Evolutionary conservation across 2,888 invertebrate species (phyloP), one percentile per base, ranked within the genome.

Genomic region (Aspidapion aeneum): DNA sequence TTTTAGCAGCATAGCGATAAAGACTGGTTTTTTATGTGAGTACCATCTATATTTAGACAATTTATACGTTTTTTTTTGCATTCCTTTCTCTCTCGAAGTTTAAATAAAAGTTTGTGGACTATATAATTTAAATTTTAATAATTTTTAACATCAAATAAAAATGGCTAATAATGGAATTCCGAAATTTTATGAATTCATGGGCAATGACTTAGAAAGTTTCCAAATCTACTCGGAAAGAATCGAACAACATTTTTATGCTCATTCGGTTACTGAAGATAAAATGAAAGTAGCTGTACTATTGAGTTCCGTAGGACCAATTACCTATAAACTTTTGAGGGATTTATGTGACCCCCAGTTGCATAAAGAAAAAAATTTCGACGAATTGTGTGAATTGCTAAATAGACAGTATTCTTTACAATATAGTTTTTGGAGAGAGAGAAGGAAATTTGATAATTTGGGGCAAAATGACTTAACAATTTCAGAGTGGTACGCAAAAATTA

Each of bases 271-370:
- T 1, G 21, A 1, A 16, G 12, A 57, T 12, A 57, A 56, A 21
- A 16, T 20, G 20, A 64, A 57, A 21, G 22, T 60, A 9, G 35
- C 60, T 18, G 19, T 60, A n/a, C 22, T 60, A 55, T 54, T 60
- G 22, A 60, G 19, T 17, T 58, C 54, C 21, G n/a, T 52, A 55
- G 18, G 35, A 5, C 17, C 21, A 3, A n/a, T 19, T 18, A 22
- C 21, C 12, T 57, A 58, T 52, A 58, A 62, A 21, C 1, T 54
- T 1, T 17, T 66, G 17, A 54, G 59, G 56, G 61, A 64, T 61
- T 7, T 60, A 16, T 5, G 21, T 5, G n/a, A 21, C 22, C 35
- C 60, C 1, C 1, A 2, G 2, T 19, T 55, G 19, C 60, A 17
- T 1, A 60, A 60, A 19, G 9, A 55, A 9, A 60, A 60, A 16